phyloP scores from a whole-genome alignment of 1,140 invertebrate species.

The Lepidurus apus region DNA sequence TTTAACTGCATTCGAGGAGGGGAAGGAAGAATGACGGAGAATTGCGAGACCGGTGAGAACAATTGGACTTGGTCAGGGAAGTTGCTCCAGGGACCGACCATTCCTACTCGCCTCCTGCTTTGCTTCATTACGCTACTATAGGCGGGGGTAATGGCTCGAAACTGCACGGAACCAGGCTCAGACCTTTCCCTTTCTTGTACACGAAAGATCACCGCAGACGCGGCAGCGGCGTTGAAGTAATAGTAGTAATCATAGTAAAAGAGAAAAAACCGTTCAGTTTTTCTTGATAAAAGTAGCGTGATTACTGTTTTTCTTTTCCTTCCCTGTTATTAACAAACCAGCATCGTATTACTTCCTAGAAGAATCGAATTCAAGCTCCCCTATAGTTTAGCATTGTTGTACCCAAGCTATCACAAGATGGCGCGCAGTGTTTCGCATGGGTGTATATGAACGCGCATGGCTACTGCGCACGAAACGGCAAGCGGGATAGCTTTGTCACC shows the following conservation, averaged over 20 bases:
- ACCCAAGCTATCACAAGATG: no score
- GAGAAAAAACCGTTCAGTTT: background rate
- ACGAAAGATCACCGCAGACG: background rate
- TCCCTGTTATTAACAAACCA: no score
- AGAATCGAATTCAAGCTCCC: no score
- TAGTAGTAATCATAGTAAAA: background rate
- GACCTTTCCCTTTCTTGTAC: background rate
- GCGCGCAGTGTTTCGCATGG: no score
- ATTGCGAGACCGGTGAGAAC: background rate
- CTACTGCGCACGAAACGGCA: no score
- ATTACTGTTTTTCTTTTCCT: no score
- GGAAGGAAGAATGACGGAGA: background rate
- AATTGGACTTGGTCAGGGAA: slow-evolving; percentile 16
- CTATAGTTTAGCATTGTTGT: no score
- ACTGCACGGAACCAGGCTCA: background rate
- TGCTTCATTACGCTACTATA: slow-evolving; percentile 14
- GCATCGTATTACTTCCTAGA: no score
- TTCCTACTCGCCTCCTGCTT: background rate
- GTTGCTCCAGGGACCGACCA: slow-evolving; percentile 8
- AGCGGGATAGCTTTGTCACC: no score
- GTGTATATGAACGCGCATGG: no score
- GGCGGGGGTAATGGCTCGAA: background rate
- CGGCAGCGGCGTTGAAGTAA: background rate
- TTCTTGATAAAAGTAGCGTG: no score
- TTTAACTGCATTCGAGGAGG: background rate